A percentile compares a stretch with the other conserved stretches of the same genome.
Conservation (phyloP, 2,113 vertebrate species). For the Sprattus sprattus region DNA sequence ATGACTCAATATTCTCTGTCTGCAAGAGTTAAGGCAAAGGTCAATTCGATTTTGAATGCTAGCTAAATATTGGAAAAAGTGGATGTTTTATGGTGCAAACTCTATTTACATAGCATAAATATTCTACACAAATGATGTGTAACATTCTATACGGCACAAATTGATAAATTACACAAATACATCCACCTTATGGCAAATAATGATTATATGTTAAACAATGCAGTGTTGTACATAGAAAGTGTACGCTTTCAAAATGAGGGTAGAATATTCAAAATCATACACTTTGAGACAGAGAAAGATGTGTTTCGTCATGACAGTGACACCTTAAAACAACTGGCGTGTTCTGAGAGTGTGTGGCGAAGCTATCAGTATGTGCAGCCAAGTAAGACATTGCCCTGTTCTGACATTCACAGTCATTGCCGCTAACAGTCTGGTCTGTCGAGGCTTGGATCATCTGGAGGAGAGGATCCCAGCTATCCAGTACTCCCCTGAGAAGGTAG, state of each 20-base stretch:
- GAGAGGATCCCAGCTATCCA: conserved; percentile 79
- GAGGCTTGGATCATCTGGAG: conserved; percentile 76
- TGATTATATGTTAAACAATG: background rate
- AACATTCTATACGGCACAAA: background rate
- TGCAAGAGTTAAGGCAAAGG: background rate
- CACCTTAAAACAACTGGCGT: background rate
- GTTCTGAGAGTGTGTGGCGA: background rate
- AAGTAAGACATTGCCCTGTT: background rate
- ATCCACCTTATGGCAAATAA: background rate
- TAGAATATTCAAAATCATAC: background rate
- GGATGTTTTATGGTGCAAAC: background rate
- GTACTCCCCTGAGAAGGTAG: conserved; percentile 72
- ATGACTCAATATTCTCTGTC: conserved; percentile 26
- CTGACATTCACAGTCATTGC: conserved; percentile 61
- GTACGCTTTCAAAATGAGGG: background rate
- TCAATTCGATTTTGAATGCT: background rate
- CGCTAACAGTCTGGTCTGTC: conserved; percentile 74
- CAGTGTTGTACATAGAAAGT: background rate
- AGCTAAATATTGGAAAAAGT: background rate
- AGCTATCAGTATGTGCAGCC: background rate
- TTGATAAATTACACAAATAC: background rate
- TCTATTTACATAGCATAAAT: background rate
- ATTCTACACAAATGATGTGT: background rate
- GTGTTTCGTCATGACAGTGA: too few relatives aligned
- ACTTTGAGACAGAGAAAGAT: background rate